Conservation (phyloP, 2,113 vertebrate genomes). For the Egretta garzetta region DNA sequence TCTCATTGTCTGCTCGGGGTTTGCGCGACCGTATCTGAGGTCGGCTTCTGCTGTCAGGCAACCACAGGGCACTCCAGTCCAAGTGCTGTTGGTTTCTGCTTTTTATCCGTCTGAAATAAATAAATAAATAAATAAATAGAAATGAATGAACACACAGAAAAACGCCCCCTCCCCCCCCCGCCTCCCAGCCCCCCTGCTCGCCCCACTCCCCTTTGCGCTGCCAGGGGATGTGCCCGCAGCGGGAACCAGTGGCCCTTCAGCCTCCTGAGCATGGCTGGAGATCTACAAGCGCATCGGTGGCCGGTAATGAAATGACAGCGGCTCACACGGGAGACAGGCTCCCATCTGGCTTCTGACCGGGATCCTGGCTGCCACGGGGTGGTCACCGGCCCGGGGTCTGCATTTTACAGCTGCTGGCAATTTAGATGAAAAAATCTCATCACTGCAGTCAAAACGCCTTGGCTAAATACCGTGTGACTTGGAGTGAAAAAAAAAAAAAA, state of each 20-base stretch:
- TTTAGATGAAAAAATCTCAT: background rate
- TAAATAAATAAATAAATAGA: background rate
- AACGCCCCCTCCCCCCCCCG: background rate
- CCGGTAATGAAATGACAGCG: background rate
- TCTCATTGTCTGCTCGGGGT: background rate
- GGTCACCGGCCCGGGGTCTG: accelerated
- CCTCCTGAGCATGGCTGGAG: accelerated
- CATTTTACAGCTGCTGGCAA: background rate
- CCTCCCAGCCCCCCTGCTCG: background rate
- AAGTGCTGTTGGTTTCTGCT: constrained; percentile 1
- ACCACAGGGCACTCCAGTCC: constrained; percentile 4
- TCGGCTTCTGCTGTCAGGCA: constrained; percentile 17
- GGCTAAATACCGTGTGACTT: background rate
- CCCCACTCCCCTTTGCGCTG: background rate
- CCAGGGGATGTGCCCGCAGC: background rate
- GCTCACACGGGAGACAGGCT: background rate
- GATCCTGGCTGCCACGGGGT: background rate
- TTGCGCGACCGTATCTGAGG: background rate
- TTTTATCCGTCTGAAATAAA: background rate
- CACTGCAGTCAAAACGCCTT: background rate
- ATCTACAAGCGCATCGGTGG: accelerated
- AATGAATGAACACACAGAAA: background rate
- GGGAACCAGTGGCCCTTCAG: background rate
- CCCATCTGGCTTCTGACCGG: background rate
- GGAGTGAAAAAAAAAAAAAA: background rate